Evolutionary conservation across 2,797 vertebrate species (phyloP), one percentile per base, ranked within the genome.

Genomic region (Aldrovandia affinis): DNA sequence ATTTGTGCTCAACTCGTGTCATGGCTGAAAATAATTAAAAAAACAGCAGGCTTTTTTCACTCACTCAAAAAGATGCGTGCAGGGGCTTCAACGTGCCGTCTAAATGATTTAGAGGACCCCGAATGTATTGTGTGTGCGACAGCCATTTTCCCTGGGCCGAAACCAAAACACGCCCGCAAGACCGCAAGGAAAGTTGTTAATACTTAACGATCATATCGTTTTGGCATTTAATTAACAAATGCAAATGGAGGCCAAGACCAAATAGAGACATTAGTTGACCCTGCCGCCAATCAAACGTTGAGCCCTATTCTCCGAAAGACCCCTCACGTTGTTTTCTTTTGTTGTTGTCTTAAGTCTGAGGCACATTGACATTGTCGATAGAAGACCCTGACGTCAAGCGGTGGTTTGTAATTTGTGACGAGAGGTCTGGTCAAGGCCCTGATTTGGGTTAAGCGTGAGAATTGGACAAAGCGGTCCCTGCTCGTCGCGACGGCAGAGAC

Each of bases 191-290:
- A 88, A 68, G 91, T 90, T 92, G 93, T 93, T 93, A 92, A 95
- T 93, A 91, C 90, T 93, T 93, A 86, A 89, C 92, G 92, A 94
- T 93, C 92, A 93, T 93, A 93, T 95, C 94, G 93, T 95, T 93
- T 92, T 95, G 94, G 93, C 93, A 93, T 95, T 94, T 95, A 92
- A 95, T 94, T 95, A 95, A 93, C 90, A 92, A 93, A 95, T 94
- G 93, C 94, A 94, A 95, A 95, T 95, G 85, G 70, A 88, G 94
- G 93, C 92, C 93, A 88, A 86, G 84, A 88, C 89, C 86, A 87
- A 92, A 88, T 90, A 88, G 88, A 92, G 91, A 92, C 91, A 89
- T n/a, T n/a, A n/a, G n/a, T 89, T 93, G 94, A 94, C 94, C 94
- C 84, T 0, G 80, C 91, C 89, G 94, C 89, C 93, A 93, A 65